Base-by-base conservation (phyloP, 2,888 invertebrate species). In the Napeogenes inachia region DNA sequence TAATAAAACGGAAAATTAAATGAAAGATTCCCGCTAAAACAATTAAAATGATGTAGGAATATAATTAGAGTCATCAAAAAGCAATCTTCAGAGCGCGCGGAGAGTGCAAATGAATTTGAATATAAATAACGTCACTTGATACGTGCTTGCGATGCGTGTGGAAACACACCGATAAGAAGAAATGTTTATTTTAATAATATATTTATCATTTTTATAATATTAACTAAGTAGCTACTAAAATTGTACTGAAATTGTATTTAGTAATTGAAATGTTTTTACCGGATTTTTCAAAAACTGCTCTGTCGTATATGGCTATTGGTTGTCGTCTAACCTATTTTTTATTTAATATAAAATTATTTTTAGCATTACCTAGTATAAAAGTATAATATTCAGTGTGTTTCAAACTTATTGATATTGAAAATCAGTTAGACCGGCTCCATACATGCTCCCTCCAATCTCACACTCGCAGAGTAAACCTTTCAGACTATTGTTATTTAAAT, bases 31-130 rank as follows among this genome's bases (percentile, higher is more conserved):
- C 42, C 56, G 42, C 32, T n/a, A 5, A 54, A 56, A 64, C 66
- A 68, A 70, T 70, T 67, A 68, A 64, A 65, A 66, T 68, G 68
- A 66, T 62, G 50, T 61, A 65, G 66, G 65, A 63, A 61, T 63
- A 64, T 70, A 69, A 75, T 74, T 72, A 70, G 64, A 67, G 70
- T 68, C 71, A 73, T 74, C 73, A 72, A 70, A 71, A 73, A 72
- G 74, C 71, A 72, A 73, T 72, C 68, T 73, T 65, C 67, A 57
- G 59, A 60, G 63, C 67, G 62, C 64, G 60, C 62, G 65, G 66
- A 59, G 69, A 67, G 66, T 70, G 67, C 69, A 70, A 70, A 71
- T 70, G 69, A 70, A 73, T 75, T 74, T 75, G 74, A 75, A 76
- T 76, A 72, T 74, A 72, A 75, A 76, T 74, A 73, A 69, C 67